Evolutionary conservation across 1,140 invertebrate species (phyloP), one percentile per base, ranked within the genome.

Genomic region (Lethrus apterus): DNA sequence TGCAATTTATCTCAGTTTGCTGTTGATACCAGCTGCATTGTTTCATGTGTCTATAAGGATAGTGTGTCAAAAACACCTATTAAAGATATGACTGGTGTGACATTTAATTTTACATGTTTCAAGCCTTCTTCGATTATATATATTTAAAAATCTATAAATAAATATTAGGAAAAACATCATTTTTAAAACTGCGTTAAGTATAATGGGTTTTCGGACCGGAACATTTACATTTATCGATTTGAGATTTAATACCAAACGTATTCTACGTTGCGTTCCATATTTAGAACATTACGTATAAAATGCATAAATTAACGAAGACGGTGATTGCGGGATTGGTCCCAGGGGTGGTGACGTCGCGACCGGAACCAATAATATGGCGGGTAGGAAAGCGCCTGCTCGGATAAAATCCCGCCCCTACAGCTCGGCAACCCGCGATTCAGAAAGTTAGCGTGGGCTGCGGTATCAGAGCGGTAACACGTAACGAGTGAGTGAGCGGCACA

Each of bases 311-410:
- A 53, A 40, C 31, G 44, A 41, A 44, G 43, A 44, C 20, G 20
- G 20, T 33, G 54, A 54, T 45, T 50, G 44, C 53, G 53, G 56
- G 58, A 52, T 67, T 68, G 69, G 63, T 58, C 48, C 49, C 56
- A 20, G 21, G 50, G 46, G 47, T 36, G 36, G 44, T 50, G 53
- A 54, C 57, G 62, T 57, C 53, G 51, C 50, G 46, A 44, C 34
- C 42, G 32, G 44, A 26, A 47, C 26, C 35, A 45, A 47, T 53
- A 51, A 44, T 40, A 40, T 51, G 41, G 48, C 40, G 21, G 36
- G 34, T 46, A 34, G 13, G 9, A 40, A 19, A 35, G 40, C 38
- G 50, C 36, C 24, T 56, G 57, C 48, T 48, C 40, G 55, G 49
- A 36, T 50, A 24, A 50, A 47, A 50, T 46, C 33, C 38, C 50